Evolutionary conservation across 1,140 invertebrate genomes (phyloP).

Genomic region (Agrypnia vestita): DNA sequence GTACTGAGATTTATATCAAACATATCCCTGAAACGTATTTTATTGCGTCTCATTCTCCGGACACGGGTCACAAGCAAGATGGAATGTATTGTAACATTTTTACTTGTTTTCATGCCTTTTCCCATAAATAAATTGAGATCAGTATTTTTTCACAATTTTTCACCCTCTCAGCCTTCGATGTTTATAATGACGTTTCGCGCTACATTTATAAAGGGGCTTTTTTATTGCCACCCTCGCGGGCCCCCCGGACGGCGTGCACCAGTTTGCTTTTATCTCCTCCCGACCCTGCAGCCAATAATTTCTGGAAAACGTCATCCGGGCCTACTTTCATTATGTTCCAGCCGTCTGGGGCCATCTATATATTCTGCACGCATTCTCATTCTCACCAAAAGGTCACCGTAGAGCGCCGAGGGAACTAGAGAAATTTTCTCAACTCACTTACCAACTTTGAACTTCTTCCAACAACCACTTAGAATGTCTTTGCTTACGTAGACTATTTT

Average conservation of each 20-base stretch:
- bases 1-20: no score
- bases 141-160: neutral
- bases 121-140: neutral
- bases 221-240: constrained; percentile 23
- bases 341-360: no score
- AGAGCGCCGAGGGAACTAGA: no score
- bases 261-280: constrained; percentile 27
- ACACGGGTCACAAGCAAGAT: neutral
- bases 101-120: neutral
- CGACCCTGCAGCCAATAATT: constrained; percentile 27
- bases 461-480: no score
- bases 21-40: no score
- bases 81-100: neutral
- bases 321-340: neutral
- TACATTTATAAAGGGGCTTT: constrained; percentile 23
- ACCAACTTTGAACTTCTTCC: no score
- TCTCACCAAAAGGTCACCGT: no score
- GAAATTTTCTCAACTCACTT: no score
- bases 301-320: neutral
- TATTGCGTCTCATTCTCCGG: no score
- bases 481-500: no score
- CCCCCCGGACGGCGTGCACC: constrained; percentile 12
- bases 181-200: constrained; percentile 17
- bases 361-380: no score
- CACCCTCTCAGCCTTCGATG: neutral